Conservation (phyloP, 2,797 vertebrate genomes). For the Smutsia gigantea region DNA sequence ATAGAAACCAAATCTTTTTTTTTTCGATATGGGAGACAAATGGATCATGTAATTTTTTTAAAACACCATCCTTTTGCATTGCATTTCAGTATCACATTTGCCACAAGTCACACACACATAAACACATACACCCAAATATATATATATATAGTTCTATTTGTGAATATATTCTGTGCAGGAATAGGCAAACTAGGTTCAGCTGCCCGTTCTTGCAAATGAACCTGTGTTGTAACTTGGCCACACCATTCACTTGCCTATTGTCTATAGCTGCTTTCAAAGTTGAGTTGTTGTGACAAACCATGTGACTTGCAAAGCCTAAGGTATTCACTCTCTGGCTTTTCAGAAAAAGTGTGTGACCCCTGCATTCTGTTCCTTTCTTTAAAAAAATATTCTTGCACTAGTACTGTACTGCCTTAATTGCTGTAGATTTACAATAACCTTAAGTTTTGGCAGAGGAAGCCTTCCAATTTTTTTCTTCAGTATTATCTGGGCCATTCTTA, state of each 20-base stretch:
- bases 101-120: neutral
- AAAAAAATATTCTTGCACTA: neutral
- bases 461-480: neutral
- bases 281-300: neutral
- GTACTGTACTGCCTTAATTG: neutral
- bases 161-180: neutral
- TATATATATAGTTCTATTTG: neutral
- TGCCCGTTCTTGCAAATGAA: neutral
- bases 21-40: neutral
- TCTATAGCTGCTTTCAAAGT: neutral
- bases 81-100: neutral
- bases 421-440: neutral
- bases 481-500: neutral
- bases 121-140: no score
- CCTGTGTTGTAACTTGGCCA: neutral
- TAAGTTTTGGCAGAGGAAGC: neutral
- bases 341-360: neutral
- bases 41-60: neutral
- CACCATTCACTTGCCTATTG: neutral
- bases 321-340: neutral
- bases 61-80: neutral
- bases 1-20: slow-evolving; percentile 7
- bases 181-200: neutral
- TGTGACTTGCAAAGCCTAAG: neutral
- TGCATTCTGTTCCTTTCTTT: neutral